Percentiles rank a stretch among this genome's conserved stretches.
These are phyloP conservation scores for Darevskia mixta DNA, from an alignment of 2,797 vertebrate species.

Conservation along the genomic window DNA sequence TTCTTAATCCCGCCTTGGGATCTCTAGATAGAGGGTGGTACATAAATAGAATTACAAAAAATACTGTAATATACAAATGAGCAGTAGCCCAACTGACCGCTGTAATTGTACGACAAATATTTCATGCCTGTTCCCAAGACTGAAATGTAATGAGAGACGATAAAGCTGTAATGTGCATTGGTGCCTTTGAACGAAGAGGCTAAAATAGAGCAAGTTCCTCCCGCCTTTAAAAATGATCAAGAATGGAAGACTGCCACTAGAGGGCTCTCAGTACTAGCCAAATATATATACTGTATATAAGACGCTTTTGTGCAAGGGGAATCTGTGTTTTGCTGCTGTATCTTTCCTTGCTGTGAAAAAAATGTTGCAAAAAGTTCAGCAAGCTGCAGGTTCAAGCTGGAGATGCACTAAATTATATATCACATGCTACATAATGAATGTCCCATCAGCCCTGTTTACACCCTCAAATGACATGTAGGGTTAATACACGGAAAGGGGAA, in stretches of 20 bases:
- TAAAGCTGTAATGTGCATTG: not conserved
- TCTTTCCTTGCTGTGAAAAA: not conserved
- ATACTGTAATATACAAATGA: not conserved
- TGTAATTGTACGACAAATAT: not conserved
- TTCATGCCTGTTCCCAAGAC: not conserved
- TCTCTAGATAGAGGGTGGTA: no score
- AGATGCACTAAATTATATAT: not conserved
- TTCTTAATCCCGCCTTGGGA: no score
- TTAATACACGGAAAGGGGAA: not conserved
- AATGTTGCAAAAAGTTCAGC: not conserved
- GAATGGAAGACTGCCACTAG: conserved; percentile 21
- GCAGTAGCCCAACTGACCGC: not conserved
- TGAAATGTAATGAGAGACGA: not conserved
- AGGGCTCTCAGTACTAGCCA: conserved; percentile 29
- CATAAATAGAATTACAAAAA: no score
- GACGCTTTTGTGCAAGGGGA: not conserved
- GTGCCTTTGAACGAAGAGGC: not conserved
- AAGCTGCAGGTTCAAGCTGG: not conserved
- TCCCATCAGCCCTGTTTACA: not conserved
- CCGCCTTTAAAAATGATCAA: not conserved
- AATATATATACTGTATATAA: not conserved
- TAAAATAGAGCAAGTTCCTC: not conserved
- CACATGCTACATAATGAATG: not conserved
- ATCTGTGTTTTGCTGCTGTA: not conserved
- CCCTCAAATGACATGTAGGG: not conserved